phyloP scores from a whole-genome alignment of 2,113 vertebrate species.

The Miniopterus natalensis region DNA sequence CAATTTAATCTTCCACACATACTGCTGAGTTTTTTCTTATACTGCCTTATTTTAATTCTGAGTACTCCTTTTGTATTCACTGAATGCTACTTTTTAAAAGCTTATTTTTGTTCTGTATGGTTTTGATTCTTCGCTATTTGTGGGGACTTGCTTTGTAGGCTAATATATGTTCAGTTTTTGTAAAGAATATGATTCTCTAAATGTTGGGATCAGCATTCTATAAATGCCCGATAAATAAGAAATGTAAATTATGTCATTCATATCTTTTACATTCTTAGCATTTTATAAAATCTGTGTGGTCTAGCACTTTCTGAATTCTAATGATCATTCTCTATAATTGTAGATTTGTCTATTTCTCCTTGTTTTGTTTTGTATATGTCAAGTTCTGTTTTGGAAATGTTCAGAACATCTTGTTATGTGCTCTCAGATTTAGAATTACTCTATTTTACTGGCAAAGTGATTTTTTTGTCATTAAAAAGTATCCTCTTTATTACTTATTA shows the following conservation, averaged over 20 bases:
- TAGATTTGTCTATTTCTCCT: background rate
- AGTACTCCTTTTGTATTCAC: background rate
- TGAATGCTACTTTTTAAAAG: conserved; percentile 23
- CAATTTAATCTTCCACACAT: conserved; percentile 36
- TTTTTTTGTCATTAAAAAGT: conserved; percentile 40
- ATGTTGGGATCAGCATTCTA: conserved; percentile 3
- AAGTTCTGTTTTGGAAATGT: conserved; percentile 47
- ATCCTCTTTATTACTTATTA: background rate
- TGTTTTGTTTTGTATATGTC: background rate
- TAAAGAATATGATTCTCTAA: conserved; percentile 20
- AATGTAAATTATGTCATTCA: background rate
- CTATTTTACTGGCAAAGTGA: background rate
- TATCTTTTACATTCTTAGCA: conserved; percentile 29
- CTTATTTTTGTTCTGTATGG: background rate
- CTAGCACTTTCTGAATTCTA: background rate
- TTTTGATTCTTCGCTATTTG: conserved; percentile 62
- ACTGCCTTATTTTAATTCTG: conserved; percentile 32
- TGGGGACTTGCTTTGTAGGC: conserved; percentile 19
- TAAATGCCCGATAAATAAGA: conserved; percentile 16
- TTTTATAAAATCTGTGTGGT: background rate
- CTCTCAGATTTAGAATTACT: background rate
- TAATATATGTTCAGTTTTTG: conserved; percentile 19
- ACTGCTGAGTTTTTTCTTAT: background rate
- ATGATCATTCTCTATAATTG: background rate
- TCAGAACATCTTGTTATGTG: background rate